These are phyloP conservation scores for Buceros bicornis DNA, from an alignment of 2,797 vertebrate species.

Conservation along the genomic window DNA sequence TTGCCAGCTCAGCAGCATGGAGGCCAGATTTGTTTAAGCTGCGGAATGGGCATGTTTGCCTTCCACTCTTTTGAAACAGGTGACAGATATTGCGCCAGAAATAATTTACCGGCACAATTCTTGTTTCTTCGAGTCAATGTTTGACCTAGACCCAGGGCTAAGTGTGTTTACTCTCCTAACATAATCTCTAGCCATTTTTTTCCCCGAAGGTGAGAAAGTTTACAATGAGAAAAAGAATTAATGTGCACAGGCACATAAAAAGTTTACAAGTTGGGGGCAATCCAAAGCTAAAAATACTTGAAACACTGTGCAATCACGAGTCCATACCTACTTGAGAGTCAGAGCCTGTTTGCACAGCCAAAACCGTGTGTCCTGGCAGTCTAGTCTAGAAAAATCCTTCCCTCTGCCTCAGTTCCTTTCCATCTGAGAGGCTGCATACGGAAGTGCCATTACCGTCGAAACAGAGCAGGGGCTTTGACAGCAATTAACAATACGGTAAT, in stretches of 20 bases:
- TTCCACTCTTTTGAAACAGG: conserved; percentile 21
- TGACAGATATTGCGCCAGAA: conserved; percentile 55
- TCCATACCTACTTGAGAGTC: background rate
- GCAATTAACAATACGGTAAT: background rate
- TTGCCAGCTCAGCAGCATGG: conserved; percentile 42
- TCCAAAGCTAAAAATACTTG: conserved; percentile 28
- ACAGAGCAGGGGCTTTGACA: background rate
- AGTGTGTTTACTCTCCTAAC: conserved; percentile 55
- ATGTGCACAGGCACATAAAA: background rate
- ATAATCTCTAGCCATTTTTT: background rate
- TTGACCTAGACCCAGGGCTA: conserved; percentile 56
- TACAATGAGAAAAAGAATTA: background rate
- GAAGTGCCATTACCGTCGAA: background rate
- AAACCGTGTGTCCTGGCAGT: background rate
- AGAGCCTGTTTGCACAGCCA: background rate
- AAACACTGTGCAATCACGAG: background rate
- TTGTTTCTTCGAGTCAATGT: conserved; percentile 22
- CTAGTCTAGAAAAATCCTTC: background rate
- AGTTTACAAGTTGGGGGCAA: conserved; percentile 34
- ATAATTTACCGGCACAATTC: conserved; percentile 53
- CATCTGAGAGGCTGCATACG: background rate
- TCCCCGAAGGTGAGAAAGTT: conserved; percentile 27
- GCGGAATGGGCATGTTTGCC: conserved; percentile 48
- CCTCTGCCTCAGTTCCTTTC: conserved; percentile 21
- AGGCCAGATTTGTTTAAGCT: conserved; percentile 55